phyloP scores from a whole-genome alignment of 2,797 vertebrate genomes.

The Sebastes ruberrimus region DNA sequence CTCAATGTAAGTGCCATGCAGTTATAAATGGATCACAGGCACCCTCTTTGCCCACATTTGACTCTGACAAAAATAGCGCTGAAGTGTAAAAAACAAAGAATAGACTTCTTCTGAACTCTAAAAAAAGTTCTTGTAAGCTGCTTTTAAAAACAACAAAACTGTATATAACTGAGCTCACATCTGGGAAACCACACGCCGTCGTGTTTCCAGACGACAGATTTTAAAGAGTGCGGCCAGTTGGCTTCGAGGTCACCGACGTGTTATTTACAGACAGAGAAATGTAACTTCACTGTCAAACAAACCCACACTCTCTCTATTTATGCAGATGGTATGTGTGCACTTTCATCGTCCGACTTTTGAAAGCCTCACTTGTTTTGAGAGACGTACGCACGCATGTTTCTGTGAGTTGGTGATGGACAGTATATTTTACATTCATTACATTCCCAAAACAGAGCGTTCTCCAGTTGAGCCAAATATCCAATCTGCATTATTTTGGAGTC shows the following conservation, averaged over 20 bases:
- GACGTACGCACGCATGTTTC: slow-evolving; percentile 1
- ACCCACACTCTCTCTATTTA: slow-evolving; percentile 33
- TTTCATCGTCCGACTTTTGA: background rate
- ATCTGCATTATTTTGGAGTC: slow-evolving; percentile 16
- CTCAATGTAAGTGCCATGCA: background rate
- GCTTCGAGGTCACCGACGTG: slow-evolving; percentile 20
- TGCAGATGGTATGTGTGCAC: slow-evolving; percentile 21
- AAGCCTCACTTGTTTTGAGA: slow-evolving; percentile 7
- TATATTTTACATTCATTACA: background rate
- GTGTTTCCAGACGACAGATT: slow-evolving; percentile 13
- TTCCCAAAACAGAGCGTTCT: background rate
- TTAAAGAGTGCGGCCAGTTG: background rate
- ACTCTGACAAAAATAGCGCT: background rate
- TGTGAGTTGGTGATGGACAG: slow-evolving; percentile 9
- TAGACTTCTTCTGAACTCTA: background rate
- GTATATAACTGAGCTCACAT: slow-evolving; percentile 5
- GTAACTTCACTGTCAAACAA: slow-evolving; percentile 11
- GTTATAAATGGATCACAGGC: background rate
- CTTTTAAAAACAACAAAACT: background rate
- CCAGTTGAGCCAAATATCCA: background rate
- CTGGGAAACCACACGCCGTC: slow-evolving; percentile 17
- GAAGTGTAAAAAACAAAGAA: background rate
- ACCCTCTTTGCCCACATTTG: background rate
- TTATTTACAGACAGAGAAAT: slow-evolving; percentile 42
- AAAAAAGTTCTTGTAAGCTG: background rate